Evolutionary conservation across 2,888 invertebrate species (phyloP).

Genomic region (Sisyra nigra): DNA sequence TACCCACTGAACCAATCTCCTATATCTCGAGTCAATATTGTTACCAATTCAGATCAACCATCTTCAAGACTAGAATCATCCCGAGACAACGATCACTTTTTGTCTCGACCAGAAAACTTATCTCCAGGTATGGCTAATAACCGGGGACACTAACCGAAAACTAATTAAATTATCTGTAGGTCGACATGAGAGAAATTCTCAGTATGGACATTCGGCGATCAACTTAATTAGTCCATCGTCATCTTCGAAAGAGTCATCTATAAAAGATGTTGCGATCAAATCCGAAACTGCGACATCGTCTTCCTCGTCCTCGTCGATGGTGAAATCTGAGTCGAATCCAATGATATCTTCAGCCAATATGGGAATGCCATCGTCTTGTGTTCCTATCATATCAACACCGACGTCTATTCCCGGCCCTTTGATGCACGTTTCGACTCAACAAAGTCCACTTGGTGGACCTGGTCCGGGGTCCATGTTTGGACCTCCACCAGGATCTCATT

Average conservation of each 20-base stretch:
- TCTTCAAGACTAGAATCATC: background rate
- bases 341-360: conserved; percentile 16
- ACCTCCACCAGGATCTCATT: conserved; percentile 34
- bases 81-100: background rate
- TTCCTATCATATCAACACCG: conserved; percentile 37
- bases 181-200: conserved; percentile 2
- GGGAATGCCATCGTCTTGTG: conserved; percentile 13
- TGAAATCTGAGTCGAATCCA: conserved; percentile 3
- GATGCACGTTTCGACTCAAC: conserved; percentile 61
- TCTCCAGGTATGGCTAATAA: conserved; percentile 2
- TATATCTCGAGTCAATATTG: too few species aligned
- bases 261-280: conserved; percentile 5
- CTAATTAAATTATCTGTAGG: background rate
- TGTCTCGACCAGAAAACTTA: background rate
- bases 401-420: conserved; percentile 48
- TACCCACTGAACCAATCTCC: background rate
- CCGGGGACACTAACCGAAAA: background rate
- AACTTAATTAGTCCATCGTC: conserved; percentile 15
- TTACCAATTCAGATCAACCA: background rate
- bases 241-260: conserved; percentile 7
- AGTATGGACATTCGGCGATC: conserved; percentile 7
- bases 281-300: background rate
- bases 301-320: conserved; percentile 10
- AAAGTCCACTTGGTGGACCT: conserved; percentile 39
- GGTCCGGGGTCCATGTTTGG: conserved; percentile 7